Evolutionary conservation across 2,113 vertebrate species (phyloP).

Genomic region (Apeltes quadracus): DNA sequence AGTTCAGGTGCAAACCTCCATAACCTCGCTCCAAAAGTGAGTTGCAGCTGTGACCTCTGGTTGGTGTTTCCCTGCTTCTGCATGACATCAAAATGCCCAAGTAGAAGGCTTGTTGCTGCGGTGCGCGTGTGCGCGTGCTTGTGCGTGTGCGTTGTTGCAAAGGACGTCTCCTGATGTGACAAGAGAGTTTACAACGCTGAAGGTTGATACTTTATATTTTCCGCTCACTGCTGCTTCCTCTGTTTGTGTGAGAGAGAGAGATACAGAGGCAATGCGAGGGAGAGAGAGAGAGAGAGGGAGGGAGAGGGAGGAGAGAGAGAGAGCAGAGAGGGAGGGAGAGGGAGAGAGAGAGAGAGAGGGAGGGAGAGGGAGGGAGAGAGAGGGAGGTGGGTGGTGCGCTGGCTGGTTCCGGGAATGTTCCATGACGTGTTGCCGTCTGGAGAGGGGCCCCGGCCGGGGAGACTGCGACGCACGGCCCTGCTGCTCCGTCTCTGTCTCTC

Average conservation of each 20-base stretch:
- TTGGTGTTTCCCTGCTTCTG: slow-evolving; percentile 59
- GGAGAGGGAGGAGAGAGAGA: slow-evolving; percentile 43
- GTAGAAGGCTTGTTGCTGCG: background rate
- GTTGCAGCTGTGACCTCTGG: slow-evolving; percentile 43
- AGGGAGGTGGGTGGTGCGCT: slow-evolving; percentile 74
- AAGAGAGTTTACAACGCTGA: background rate
- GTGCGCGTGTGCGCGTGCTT: slow-evolving; percentile 26
- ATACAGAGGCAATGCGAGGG: background rate
- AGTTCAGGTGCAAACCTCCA: background rate
- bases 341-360: slow-evolving; percentile 15
- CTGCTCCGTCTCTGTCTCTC: background rate
- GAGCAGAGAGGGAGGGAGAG: slow-evolving; percentile 33
- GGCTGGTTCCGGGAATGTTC: slow-evolving; percentile 82
- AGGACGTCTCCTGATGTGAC: background rate
- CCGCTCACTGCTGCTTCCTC: slow-evolving; percentile 59
- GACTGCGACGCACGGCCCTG: slow-evolving; percentile 52
- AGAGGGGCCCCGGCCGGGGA: slow-evolving; percentile 67
- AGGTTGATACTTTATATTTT: slow-evolving; percentile 60
- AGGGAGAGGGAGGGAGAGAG: slow-evolving; percentile 35
- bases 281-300: slow-evolving; percentile 32
- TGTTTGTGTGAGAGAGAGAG: slow-evolving; percentile 16
- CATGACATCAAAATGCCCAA: slow-evolving; percentile 7
- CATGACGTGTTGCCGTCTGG: slow-evolving; percentile 76
- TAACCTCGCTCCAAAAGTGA: background rate
- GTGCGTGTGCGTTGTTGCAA: background rate